phyloP scores from a whole-genome alignment of 2,797 vertebrate genomes.

The Lindbergichthys nudifrons region DNA sequence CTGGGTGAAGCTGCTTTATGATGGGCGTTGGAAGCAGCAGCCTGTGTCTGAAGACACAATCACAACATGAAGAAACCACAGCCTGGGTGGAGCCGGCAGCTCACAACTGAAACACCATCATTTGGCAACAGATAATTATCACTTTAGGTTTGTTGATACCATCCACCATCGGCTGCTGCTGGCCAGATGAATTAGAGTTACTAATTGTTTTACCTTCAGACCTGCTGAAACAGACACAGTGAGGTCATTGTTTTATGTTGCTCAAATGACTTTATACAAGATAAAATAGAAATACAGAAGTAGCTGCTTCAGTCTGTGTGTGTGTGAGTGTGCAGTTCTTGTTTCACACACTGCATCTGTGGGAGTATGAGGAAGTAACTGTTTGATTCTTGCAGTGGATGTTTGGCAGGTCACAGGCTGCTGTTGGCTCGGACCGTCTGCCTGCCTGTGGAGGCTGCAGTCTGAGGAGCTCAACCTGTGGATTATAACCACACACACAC shows the following conservation, averaged over 20 bases:
- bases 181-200: conserved; percentile 9
- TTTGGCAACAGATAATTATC: conserved; percentile 69
- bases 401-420: conserved; percentile 52
- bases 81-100: conserved; percentile 72
- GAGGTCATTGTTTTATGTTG: conserved; percentile 17
- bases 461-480: conserved; percentile 62
- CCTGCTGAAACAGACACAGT: conserved; percentile 18
- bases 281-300: conserved; percentile 70
- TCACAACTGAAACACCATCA: conserved; percentile 65
- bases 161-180: conserved; percentile 22
- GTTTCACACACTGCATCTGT: conserved; percentile 68
- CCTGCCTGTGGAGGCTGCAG: conserved; percentile 56
- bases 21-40: conserved; percentile 54
- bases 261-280: conserved; percentile 15
- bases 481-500: conserved; percentile 53
- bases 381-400: conserved; percentile 57
- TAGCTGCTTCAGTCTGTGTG: conserved; percentile 6
- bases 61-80: conserved; percentile 68
- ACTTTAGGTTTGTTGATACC: conserved; percentile 7
- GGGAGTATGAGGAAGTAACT: conserved; percentile 83
- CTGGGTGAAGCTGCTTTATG: conserved; percentile 50
- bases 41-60: conserved; percentile 47
- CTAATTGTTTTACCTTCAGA: conserved; percentile 29
- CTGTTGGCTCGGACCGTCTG: conserved; percentile 18
- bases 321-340: conserved; percentile 62